A percentile compares a stretch with the other conserved stretches of the same genome.
Conservation (phyloP, 1,140 invertebrate species). For the Hypothenemus hampei region DNA sequence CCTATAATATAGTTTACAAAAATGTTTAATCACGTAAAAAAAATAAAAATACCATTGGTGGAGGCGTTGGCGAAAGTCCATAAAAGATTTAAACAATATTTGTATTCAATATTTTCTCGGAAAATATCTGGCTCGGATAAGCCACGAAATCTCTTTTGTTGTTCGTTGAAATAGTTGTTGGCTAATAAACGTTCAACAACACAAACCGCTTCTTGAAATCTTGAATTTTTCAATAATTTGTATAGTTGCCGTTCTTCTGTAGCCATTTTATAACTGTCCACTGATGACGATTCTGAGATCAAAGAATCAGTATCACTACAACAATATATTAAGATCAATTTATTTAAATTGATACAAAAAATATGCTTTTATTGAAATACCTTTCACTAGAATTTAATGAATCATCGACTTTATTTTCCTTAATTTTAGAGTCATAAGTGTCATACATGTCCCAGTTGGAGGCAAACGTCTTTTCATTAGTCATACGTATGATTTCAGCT, state of each 20-base stretch:
- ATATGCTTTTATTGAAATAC: constrained; percentile 33
- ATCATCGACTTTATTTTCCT: constrained; percentile 35
- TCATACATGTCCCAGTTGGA: constrained; percentile 72
- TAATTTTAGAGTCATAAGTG: constrained; percentile 47
- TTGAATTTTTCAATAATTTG: constrained; percentile 43
- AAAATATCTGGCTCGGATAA: constrained; percentile 50
- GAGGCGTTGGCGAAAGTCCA: constrained; percentile 56
- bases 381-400: constrained; percentile 43
- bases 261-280: constrained; percentile 33
- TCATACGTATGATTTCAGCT: constrained; percentile 49
- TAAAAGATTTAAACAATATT: constrained; percentile 57
- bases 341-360: no score
- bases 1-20: constrained; percentile 26
- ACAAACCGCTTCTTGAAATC: constrained; percentile 57
- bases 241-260: constrained; percentile 40
- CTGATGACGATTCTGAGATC: constrained; percentile 10
- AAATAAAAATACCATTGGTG: constrained; percentile 36
- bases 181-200: constrained; percentile 64
- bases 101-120: constrained; percentile 55
- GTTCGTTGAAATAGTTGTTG: constrained; percentile 56
- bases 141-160: constrained; percentile 63
- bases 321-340: no score
- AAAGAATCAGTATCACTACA: constrained; percentile 4
- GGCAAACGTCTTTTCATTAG: constrained; percentile 56
- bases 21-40: constrained; percentile 1